Evolutionary conservation across 1,140 invertebrate genomes (phyloP).

Genomic region (Ctenoplectra terminalis): DNA sequence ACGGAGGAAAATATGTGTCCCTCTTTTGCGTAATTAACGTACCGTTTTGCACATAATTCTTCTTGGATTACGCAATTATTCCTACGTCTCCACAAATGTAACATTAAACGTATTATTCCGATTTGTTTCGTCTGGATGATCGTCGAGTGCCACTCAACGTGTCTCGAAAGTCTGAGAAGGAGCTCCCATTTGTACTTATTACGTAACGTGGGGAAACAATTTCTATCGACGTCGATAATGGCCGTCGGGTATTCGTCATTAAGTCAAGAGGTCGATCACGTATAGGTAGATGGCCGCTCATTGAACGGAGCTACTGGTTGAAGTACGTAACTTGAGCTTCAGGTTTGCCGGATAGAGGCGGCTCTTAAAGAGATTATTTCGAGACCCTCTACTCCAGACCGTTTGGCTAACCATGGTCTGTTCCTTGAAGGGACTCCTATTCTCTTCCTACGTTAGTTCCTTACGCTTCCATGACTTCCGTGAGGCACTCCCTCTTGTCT

Average conservation of each 20-base stretch:
- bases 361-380: conserved; percentile 71
- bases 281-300: conserved; percentile 3
- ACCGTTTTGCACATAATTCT: no score
- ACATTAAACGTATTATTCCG: not conserved
- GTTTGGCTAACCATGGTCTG: conserved; percentile 52
- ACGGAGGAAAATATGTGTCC: conserved; percentile 12
- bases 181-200: not conserved
- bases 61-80: no score
- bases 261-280: conserved; percentile 35
- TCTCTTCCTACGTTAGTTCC: conserved; percentile 52
- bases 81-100: no score
- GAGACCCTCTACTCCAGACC: conserved; percentile 48
- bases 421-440: conserved; percentile 61
- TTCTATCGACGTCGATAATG: conserved; percentile 14
- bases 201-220: conserved; percentile 6
- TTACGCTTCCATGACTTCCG: conserved; percentile 64
- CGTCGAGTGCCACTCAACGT: not conserved
- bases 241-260: conserved; percentile 16
- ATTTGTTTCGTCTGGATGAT: no score
- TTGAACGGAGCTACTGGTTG: conserved; percentile 38
- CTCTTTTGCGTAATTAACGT: conserved; percentile 27
- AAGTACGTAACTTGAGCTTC: conserved; percentile 55
- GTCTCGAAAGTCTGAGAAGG: not conserved
- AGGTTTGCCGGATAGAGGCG: conserved; percentile 46
- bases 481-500: conserved; percentile 62